Conservation (phyloP, 1,140 invertebrate genomes). For the Augochlora pura region DNA sequence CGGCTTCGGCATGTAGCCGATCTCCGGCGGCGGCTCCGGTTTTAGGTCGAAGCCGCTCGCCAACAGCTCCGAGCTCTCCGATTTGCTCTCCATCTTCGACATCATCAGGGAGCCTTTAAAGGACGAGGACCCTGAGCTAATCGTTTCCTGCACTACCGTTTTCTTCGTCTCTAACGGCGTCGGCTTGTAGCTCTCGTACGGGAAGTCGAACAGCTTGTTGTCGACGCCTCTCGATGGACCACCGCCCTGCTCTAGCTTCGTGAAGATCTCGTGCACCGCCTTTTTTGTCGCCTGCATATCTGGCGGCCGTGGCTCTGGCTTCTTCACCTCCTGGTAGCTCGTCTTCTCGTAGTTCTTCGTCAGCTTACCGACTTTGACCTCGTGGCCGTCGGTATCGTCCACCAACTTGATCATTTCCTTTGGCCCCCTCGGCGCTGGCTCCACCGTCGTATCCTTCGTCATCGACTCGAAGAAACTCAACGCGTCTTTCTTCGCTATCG, state of each 20-base stretch:
- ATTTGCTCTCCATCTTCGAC: slow-evolving; percentile 73
- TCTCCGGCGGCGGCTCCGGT: slow-evolving; percentile 88
- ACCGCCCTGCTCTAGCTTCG: slow-evolving; percentile 71
- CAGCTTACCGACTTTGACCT: slow-evolving; percentile 76
- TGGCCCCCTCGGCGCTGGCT: slow-evolving; percentile 66
- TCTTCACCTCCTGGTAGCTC: slow-evolving; percentile 70
- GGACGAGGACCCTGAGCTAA: slow-evolving; percentile 67
- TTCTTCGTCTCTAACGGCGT: slow-evolving; percentile 68
- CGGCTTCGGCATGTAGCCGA: slow-evolving; percentile 83
- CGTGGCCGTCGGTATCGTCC: slow-evolving; percentile 65
- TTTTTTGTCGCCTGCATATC: slow-evolving; percentile 69
- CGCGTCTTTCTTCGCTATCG: slow-evolving; percentile 79
- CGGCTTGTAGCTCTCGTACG: slow-evolving; percentile 75
- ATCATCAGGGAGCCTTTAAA: slow-evolving; percentile 72
- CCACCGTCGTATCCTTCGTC: slow-evolving; percentile 74
- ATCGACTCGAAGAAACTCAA: slow-evolving; percentile 83
- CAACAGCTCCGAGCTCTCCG: slow-evolving; percentile 74
- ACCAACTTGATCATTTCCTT: slow-evolving; percentile 76
- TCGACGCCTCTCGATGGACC: slow-evolving; percentile 69
- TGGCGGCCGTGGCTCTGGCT: slow-evolving; percentile 56
- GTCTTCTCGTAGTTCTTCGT: slow-evolving; percentile 77
- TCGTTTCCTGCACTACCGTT: slow-evolving; percentile 73
- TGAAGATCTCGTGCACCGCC: slow-evolving; percentile 74
- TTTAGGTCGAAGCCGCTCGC: slow-evolving; percentile 82
- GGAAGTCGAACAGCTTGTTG: slow-evolving; percentile 76